Evolutionary conservation across 2,888 invertebrate genomes (phyloP), one percentile per base, ranked within the genome.

Genomic region (Aleiodes leptofemur): DNA sequence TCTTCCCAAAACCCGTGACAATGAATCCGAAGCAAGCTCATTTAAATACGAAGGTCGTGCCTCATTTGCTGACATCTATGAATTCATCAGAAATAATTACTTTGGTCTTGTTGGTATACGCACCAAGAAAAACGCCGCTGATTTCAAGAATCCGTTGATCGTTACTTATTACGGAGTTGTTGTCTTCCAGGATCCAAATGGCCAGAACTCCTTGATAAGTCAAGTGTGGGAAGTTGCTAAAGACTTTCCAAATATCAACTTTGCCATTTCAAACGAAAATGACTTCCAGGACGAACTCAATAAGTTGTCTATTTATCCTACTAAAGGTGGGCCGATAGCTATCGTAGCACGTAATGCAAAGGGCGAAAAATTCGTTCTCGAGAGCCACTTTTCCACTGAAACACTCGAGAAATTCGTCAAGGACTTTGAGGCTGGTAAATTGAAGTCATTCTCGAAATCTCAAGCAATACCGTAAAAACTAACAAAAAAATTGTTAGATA

Each of bases 131-230:
- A 96, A 96, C 87, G 90, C 92, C 4, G 93, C 92, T 72, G 97
- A 98, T 85, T 99, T 99, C 92, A 93, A 92, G 84, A 95, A 95
- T 86, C 99, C 99, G 1, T 90, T 97, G 78, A 93, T 99, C 57
- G 94, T 97, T 72, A 98, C 96, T 38, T 99, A 97, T 90, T 99
- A 95, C 90, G 93, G 92, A 82, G 98, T 99, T 9, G 99, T 99
- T 90, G 99, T 99, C 87, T 93, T 94, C 38, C 99, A 98, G 91
- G 99, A 99, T 90, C 92, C 95, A 31, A 99, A 99, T 91, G 99
- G 97, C 68, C 98, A 98, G 70, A 98, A 99, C 91, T 99, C 99
- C 92, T 99, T 99, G 98, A 95, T 98, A 85, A 98, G 98, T 91
- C 94, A 98, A 81, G 94, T 98, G 69, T 93, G 98, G 84, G 98